A percentile compares a stretch with the other conserved stretches of the same genome.
phyloP scores from a whole-genome alignment of 1,140 invertebrate genomes.

The Platyura marginata region DNA sequence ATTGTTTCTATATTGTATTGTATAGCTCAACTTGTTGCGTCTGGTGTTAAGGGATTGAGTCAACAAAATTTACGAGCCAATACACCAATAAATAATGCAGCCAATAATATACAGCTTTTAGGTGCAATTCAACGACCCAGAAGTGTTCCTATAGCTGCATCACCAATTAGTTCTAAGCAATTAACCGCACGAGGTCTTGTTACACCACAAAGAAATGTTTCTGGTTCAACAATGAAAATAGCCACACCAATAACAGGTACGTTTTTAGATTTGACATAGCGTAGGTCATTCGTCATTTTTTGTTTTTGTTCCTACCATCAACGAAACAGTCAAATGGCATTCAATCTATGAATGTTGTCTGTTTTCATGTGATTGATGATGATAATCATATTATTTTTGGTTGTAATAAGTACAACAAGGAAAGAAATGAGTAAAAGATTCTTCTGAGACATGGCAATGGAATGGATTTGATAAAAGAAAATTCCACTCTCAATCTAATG shows the following conservation, averaged over 20 bases:
- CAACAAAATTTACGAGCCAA: slow-evolving; percentile 36
- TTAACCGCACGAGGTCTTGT: slow-evolving; percentile 26
- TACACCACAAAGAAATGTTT: slow-evolving; percentile 31
- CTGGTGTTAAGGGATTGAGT: slow-evolving; percentile 37
- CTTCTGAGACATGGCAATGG: too few species aligned
- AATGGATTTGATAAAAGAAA: too few species aligned
- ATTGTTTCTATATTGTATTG: slow-evolving; percentile 3
- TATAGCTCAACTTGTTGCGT: slow-evolving; percentile 43
- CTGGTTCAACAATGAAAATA: slow-evolving; percentile 35
- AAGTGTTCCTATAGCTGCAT: slow-evolving; percentile 29
- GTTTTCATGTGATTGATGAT: too few species aligned
- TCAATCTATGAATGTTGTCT: too few species aligned
- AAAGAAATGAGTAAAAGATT: too few species aligned
- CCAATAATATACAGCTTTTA: slow-evolving; percentile 28
- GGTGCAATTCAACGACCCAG: slow-evolving; percentile 34
- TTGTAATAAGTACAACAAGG: too few species aligned
- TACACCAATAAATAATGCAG: slow-evolving; percentile 6
- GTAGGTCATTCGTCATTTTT: too few species aligned
- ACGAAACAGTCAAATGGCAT: too few species aligned
- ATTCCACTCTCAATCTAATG: too few species aligned
- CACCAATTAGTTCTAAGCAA: slow-evolving; percentile 29
- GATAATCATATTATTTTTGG: too few species aligned
- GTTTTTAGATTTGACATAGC: slow-evolving; percentile 12
- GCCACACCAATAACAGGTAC: slow-evolving; percentile 38
- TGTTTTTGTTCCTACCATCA: too few species aligned